Evolutionary conservation across 2,113 vertebrate species (phyloP), one percentile per base, ranked within the genome.

Genomic region (Pluvianellus socialis): DNA sequence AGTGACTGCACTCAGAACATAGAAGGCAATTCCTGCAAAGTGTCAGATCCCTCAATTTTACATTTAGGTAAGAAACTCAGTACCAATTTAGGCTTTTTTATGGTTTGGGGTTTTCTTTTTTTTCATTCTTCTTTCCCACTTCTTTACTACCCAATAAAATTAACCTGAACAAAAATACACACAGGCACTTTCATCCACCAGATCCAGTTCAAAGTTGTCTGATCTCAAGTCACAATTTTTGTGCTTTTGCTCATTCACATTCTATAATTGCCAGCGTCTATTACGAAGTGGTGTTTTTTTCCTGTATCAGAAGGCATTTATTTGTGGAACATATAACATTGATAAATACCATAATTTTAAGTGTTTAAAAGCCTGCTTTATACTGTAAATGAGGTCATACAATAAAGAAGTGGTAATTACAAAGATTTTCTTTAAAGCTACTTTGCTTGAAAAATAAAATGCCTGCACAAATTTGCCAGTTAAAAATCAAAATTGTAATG

Each of bases 401-500:
- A 74, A 82, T 72, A 84, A 94, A 87, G 44, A 90, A 94, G 92
- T 28, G 27, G n/a, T 82, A 97, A 96, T 96, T 93, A 96, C 17
- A 77, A 88, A 92, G 42, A 32, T 44, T 61, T 84, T 86, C 47
- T 91, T 92, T 65, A 75, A 52, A 70, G 83, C 24, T 32, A 38
- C 63, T 90, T 79, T 58, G 40, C 81, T 75, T 91, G 74, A 91
- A 90, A 95, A 96, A 97, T 79, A 96, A 96, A 96, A 83, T 76
- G 79, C 20, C 56, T 74, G 77, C 30, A 92, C 62, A 95, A 53
- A 92, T 68, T 84, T 95, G 82, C 49, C 91, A 90, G 73, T 32
- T 96, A 94, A 92, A 79, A 97, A 94, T 90, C 83, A 94, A 94
- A 97, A 86, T 38, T 93, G 50, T 77, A 68, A 75, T 91, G 82